These are phyloP conservation scores for Actias luna DNA, from an alignment of 2,888 invertebrate species.

Conservation along the genomic window DNA sequence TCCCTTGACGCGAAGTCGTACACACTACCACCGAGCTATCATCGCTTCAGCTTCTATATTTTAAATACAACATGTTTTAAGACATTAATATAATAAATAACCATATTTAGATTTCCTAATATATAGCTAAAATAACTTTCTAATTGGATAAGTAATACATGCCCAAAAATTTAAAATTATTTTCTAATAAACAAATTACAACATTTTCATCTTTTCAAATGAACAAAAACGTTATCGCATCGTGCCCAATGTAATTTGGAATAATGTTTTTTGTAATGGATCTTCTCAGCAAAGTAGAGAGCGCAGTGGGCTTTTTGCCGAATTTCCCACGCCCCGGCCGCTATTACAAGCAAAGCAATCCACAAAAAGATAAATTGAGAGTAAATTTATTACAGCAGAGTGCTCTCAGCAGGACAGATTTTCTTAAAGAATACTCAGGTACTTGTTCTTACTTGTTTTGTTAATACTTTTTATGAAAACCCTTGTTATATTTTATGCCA, in stretches of 20 bases:
- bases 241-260: slow-evolving; percentile 69
- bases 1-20: too few species aligned
- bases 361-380: slow-evolving; percentile 72
- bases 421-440: slow-evolving; percentile 63
- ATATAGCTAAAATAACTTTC: neutral
- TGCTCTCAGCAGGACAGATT: slow-evolving; percentile 70
- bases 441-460: slow-evolving; percentile 55
- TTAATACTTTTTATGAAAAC: slow-evolving; percentile 50
- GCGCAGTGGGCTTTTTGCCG: slow-evolving; percentile 56
- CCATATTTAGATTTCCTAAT: neutral
- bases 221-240: slow-evolving; percentile 67
- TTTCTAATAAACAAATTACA: slow-evolving; percentile 51
- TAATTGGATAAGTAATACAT: neutral
- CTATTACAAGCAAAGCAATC: slow-evolving; percentile 63
- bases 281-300: slow-evolving; percentile 57
- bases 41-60: too few species aligned
- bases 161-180: slow-evolving; percentile 2
- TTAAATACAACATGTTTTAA: too few species aligned
- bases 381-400: slow-evolving; percentile 66
- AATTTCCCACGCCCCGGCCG: slow-evolving; percentile 53
- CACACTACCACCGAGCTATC: too few species aligned
- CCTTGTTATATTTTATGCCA: slow-evolving; percentile 23
- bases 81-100: too few species aligned
- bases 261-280: slow-evolving; percentile 73
- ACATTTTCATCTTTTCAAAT: slow-evolving; percentile 60